Base-by-base conservation (phyloP, 2,888 invertebrate genomes). In the Microchrysa polita region DNA sequence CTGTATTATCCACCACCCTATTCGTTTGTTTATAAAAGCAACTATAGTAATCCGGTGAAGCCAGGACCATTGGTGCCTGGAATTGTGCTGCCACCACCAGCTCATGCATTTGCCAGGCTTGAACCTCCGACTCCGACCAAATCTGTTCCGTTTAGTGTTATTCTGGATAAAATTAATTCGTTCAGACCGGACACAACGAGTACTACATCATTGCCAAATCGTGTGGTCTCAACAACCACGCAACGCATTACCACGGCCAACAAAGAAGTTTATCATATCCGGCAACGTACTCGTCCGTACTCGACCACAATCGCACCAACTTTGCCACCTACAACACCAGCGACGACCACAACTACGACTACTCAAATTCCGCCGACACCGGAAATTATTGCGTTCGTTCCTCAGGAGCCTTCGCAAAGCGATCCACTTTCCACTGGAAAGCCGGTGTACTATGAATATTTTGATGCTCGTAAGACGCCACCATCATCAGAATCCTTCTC, bases 1-100 rank as follows among this genome's bases (percentile, higher is more conserved):
- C 91, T 95, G 73, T 95, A 94, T 82, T 94, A 95, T 88, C 95
- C 95, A 80, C 95, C 95, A 81, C 94, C 94, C 14, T 95, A 95
- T 87, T 94, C 93, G 84, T 93, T 93, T 87, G 91, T 92, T 78
- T 94, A 92, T 84, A 91, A 89, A 82, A 90, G 88, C 82, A 93
- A 93, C 82, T 94, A 94, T 85, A 88, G 91, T 55, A 88, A 88
- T 79, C 83, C 86, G 12, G 93, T 95, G 44, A 91, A 93, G 57
- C 92, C 94, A 0, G 94, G 95, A 61, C 95, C 95, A 0, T 84
- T 95, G 75, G 95, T 95, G 7, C 95, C 95, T 2, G 95, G 95
- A 67, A 94, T 95, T 76, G 91, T 95, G 27, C 84, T 95, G 67
- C 95, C 95, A 1, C 95, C 95, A 7, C 95, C 95, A 1, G 94